phyloP scores from a whole-genome alignment of 2,888 invertebrate genomes.

The Stegophylla sp. region DNA sequence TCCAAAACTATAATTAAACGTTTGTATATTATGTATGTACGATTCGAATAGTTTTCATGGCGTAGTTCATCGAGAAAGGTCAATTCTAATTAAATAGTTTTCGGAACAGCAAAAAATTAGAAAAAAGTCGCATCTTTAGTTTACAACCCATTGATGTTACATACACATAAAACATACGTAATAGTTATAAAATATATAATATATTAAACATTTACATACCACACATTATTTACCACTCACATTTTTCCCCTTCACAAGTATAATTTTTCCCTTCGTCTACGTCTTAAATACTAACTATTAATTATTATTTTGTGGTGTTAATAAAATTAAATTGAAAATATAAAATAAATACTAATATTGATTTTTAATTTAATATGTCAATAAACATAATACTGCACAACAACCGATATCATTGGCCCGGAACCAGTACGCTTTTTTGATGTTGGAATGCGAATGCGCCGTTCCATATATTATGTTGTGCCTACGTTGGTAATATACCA shows the following conservation, averaged over 20 bases:
- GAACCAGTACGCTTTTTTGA: constrained; percentile 10
- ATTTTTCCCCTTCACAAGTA: no score
- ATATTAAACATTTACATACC: no score
- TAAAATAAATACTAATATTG: no score
- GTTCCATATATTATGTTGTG: not conserved
- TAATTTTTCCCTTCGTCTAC: no score
- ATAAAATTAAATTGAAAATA: no score
- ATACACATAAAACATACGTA: no score
- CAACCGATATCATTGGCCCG: constrained; percentile 7
- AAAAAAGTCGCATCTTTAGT: not conserved
- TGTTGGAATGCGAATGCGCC: constrained; percentile 19
- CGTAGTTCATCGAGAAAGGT: not conserved
- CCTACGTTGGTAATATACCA: not conserved
- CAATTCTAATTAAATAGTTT: not conserved
- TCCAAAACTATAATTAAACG: no score
- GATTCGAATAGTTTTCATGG: not conserved
- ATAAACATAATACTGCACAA: not conserved
- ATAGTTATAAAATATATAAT: no score
- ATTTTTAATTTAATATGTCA: not conserved
- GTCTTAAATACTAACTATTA: no score
- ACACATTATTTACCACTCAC: no score
- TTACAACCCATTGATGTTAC: not conserved
- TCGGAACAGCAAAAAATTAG: not conserved
- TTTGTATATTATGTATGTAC: not conserved
- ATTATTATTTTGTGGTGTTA: no score